phyloP scores from a whole-genome alignment of 2,113 vertebrate genomes.

The Salvelinus namaycush region DNA sequence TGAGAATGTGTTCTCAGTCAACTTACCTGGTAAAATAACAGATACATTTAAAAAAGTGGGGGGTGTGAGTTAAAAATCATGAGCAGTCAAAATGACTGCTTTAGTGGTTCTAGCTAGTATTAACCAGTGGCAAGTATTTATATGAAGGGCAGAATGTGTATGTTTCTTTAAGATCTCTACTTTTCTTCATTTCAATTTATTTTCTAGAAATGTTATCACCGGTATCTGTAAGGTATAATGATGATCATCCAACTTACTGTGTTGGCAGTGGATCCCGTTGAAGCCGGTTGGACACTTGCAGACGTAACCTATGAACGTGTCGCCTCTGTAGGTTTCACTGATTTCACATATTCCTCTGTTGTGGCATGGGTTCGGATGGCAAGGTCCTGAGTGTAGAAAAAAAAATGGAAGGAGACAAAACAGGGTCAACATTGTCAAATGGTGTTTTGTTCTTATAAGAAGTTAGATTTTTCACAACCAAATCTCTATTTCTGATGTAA shows the following conservation, averaged over 20 bases:
- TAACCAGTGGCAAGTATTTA: too few relatives aligned
- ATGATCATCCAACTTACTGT: constrained; percentile 83
- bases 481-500: too few relatives aligned
- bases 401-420: not conserved
- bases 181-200: not conserved
- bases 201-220: not conserved
- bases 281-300: constrained; percentile 93
- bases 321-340: constrained; percentile 92
- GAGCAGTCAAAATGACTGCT: too few relatives aligned
- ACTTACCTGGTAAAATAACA: too few relatives aligned
- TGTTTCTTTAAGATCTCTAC: not conserved
- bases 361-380: constrained; percentile 95
- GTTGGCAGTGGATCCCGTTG: constrained; percentile 96
- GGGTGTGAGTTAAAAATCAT: too few relatives aligned
- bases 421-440: not conserved
- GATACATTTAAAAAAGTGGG: too few relatives aligned
- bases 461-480: too few relatives aligned
- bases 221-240: not conserved
- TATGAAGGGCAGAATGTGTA: too few relatives aligned
- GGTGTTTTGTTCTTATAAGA: not conserved
- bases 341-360: constrained; percentile 95
- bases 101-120: too few relatives aligned
- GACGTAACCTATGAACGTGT: constrained; percentile 95
- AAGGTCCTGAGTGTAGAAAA: constrained; percentile 79
- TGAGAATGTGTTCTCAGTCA: too few relatives aligned